A percentile compares a stretch with the other conserved stretches of the same genome.
phyloP scores from a whole-genome alignment of 2,797 vertebrate genomes.

The Anabacerthia variegaticeps region DNA sequence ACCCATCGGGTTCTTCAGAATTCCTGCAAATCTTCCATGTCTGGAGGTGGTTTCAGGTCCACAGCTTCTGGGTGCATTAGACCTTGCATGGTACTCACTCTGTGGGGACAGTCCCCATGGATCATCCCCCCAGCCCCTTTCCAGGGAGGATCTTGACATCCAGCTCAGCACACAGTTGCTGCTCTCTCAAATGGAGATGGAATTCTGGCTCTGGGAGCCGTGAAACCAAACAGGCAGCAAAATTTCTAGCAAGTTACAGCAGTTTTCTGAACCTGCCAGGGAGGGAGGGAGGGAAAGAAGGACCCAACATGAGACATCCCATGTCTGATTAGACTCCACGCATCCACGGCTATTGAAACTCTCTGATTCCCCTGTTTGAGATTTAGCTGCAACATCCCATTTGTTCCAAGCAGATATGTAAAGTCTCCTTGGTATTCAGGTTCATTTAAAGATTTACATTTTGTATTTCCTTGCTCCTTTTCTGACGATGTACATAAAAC shows the following conservation, averaged over 20 bases:
- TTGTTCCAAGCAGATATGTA: constrained; percentile 69
- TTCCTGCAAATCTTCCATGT: neutral
- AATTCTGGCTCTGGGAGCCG: neutral
- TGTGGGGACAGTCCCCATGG: neutral
- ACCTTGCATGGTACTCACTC: neutral
- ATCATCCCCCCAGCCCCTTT: neutral
- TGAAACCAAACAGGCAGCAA: neutral
- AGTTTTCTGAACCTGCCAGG: constrained; percentile 31
- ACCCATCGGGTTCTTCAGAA: constrained; percentile 2
- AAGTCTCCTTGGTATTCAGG: constrained; percentile 64
- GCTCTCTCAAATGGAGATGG: neutral
- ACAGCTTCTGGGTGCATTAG: neutral
- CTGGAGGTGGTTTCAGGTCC: neutral
- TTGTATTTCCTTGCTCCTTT: constrained; percentile 76
- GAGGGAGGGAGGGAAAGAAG: neutral
- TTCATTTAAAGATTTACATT: constrained; percentile 80
- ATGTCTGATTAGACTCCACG: constrained; percentile 52
- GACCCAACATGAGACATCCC: constrained; percentile 23
- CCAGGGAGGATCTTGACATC: neutral
- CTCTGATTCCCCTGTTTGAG: constrained; percentile 65
- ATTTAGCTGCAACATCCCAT: constrained; percentile 62
- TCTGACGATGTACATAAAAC: constrained; percentile 78
- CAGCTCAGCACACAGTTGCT: neutral
- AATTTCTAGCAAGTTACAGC: neutral
- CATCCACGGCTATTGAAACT: constrained; percentile 54